Percentiles rank a stretch among this genome's conserved stretches.
Evolutionary conservation across 1,140 invertebrate species (phyloP).

Genomic region (Drosophila mojavensis): DNA sequence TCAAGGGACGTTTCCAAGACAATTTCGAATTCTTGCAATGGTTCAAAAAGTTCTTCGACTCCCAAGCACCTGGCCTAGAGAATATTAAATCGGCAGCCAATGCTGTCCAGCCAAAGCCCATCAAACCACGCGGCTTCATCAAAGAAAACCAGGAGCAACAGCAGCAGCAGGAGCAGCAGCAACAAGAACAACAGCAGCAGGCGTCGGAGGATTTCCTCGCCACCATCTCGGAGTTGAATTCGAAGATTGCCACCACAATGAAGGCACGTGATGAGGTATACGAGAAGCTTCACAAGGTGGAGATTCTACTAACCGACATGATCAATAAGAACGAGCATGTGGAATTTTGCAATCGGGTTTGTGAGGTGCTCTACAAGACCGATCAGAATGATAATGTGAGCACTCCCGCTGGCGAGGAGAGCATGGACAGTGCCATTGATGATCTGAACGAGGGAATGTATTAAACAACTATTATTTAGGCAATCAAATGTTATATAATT

Average conservation of each 20-base stretch:
- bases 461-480: constrained; percentile 1
- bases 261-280: constrained; percentile 57
- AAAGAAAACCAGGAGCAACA: constrained; percentile 26
- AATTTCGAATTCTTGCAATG: constrained; percentile 99
- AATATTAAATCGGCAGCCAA: constrained; percentile 60
- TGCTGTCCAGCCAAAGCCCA: constrained; percentile 39
- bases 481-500: neutral
- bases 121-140: constrained; percentile 37
- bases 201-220: constrained; percentile 11
- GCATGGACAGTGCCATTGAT: neutral
- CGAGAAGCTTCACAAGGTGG: constrained; percentile 60
- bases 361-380: constrained; percentile 51
- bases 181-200: too few species aligned
- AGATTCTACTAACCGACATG: constrained; percentile 44
- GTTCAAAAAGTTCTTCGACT: constrained; percentile 99
- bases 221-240: constrained; percentile 32
- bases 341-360: constrained; percentile 56
- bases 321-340: constrained; percentile 34
- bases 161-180: too few species aligned
- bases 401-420: neutral
- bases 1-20: constrained; percentile 97
- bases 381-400: constrained; percentile 19
- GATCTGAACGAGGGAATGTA: constrained; percentile 50
- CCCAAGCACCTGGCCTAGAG: constrained; percentile 86
- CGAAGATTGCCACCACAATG: constrained; percentile 17